Conservation (phyloP, 2,797 vertebrate genomes). For the Tympanoctomys barrerae region DNA sequence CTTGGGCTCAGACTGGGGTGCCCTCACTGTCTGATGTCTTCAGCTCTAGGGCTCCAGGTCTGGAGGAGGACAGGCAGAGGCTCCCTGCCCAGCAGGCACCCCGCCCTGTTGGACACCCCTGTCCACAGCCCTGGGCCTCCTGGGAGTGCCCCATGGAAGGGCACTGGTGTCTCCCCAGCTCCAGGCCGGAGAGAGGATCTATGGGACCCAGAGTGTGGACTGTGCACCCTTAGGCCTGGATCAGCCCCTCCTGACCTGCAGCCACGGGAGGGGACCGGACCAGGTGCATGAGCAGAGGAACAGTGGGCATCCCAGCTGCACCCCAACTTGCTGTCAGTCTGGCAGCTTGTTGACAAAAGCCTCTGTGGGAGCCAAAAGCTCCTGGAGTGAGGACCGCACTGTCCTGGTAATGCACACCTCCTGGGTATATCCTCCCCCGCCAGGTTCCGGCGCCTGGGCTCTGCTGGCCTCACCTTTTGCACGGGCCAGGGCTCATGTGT, state of each 20-base stretch:
- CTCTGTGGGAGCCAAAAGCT: background rate
- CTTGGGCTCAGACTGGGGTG: background rate
- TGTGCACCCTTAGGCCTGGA: too few species aligned
- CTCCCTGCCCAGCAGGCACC: background rate
- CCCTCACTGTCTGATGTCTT: too few species aligned
- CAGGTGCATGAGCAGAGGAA: too few species aligned
- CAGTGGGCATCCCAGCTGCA: background rate
- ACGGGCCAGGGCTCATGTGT: background rate
- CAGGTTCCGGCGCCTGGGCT: fast-evolving
- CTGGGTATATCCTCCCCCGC: background rate
- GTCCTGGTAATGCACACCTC: fast-evolving
- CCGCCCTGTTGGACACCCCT: background rate
- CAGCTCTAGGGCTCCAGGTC: background rate
- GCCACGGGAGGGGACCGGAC: background rate
- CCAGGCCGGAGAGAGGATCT: background rate
- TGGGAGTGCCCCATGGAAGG: background rate
- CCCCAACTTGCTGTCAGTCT: too few species aligned
- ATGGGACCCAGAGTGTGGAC: too few species aligned
- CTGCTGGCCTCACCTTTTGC: background rate
- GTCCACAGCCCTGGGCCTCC: background rate
- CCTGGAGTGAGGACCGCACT: background rate
- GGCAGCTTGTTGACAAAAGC: background rate
- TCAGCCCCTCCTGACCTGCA: background rate
- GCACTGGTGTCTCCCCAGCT: background rate
- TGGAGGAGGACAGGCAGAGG: background rate